A percentile compares a stretch with the other conserved stretches of the same genome.
Evolutionary conservation across 2,113 vertebrate species (phyloP).

Genomic region (Capricornis sumatraensis): DNA sequence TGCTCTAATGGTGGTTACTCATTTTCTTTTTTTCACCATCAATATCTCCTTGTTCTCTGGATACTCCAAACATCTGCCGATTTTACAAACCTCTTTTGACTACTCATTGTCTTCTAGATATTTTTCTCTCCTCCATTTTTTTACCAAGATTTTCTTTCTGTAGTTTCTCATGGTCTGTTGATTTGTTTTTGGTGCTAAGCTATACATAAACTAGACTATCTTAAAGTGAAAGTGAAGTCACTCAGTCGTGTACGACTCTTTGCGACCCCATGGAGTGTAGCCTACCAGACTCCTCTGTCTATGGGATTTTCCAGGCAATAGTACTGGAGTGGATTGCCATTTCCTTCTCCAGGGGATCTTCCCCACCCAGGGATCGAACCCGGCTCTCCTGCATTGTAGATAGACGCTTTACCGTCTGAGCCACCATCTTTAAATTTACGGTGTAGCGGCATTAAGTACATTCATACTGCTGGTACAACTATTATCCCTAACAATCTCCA

Average conservation of each 20-base stretch:
- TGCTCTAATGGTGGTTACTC: not conserved
- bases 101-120: not conserved
- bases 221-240: too few species aligned
- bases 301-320: too few species aligned
- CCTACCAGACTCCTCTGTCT: too few species aligned
- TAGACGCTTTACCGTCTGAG: too few species aligned
- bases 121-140: not conserved
- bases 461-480: not conserved
- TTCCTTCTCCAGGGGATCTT: too few species aligned
- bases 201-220: not conserved
- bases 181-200: not conserved
- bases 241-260: too few species aligned
- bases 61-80: not conserved
- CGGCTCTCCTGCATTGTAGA: too few species aligned
- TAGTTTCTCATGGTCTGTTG: not conserved
- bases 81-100: not conserved
- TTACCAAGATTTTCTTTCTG: not conserved
- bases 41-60: not conserved
- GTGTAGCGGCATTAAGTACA: not conserved
- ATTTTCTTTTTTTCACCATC: not conserved
- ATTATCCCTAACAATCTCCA: not conserved
- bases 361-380: too few species aligned
- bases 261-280: too few species aligned
- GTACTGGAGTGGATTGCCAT: too few species aligned
- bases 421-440: not conserved